Evolutionary conservation across 1,140 invertebrate genomes (phyloP).

Genomic region (Propsilocerus akamusi): DNA sequence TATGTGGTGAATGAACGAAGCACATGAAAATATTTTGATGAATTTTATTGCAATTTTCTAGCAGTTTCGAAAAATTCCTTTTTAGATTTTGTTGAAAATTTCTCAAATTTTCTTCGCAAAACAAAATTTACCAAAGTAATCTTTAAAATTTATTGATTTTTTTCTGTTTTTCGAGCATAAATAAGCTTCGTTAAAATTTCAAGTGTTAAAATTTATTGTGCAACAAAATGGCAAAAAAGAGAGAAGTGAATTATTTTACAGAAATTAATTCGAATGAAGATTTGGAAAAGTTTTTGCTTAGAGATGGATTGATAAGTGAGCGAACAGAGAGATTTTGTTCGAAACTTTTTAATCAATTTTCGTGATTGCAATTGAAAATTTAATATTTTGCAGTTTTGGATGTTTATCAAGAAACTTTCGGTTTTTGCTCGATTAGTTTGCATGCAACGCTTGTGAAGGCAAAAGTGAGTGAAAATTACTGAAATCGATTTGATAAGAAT

Average conservation of each 20-base stretch:
- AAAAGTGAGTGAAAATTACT: slow-evolving; percentile 41
- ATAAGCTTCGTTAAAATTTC: slow-evolving; percentile 1
- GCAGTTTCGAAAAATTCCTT: no score
- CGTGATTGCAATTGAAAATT: not conserved
- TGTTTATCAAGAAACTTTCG: slow-evolving; percentile 85
- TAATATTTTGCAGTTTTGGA: slow-evolving; percentile 49
- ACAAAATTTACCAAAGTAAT: no score
- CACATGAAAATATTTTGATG: no score
- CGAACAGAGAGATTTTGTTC: not conserved
- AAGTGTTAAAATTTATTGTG: not conserved
- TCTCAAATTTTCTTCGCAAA: no score
- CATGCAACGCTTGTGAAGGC: slow-evolving; percentile 69
- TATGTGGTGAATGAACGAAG: no score
- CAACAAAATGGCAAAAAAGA: slow-evolving; percentile 41
- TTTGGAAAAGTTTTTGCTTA: slow-evolving; percentile 60
- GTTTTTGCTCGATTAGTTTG: slow-evolving; percentile 74
- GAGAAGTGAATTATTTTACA: slow-evolving; percentile 45
- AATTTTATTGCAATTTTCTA: no score
- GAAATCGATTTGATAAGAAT: not conserved
- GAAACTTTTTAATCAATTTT: not conserved
- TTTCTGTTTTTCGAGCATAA: not conserved
- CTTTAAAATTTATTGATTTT: no score
- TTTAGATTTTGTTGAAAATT: no score
- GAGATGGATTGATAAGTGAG: slow-evolving; percentile 61
- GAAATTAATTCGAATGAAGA: slow-evolving; percentile 72